Evolutionary conservation across 2,113 vertebrate genomes (phyloP), one percentile per base, ranked within the genome.

Genomic region (Mugil cephalus): DNA sequence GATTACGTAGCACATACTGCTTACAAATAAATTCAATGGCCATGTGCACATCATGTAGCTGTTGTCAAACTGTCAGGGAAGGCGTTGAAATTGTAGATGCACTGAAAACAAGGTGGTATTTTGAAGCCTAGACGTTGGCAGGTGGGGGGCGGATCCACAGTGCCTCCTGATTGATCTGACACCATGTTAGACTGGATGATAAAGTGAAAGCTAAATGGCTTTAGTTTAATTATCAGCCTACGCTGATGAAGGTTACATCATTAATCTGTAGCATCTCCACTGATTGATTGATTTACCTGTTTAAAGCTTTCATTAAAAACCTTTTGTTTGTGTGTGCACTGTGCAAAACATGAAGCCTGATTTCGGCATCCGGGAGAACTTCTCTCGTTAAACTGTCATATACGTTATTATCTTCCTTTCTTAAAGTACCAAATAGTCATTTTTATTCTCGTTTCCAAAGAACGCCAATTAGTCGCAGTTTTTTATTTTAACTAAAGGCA

Each of bases 381-480:
- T 30, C 24, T 5, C 24, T 30, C 24, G 5, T 3, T 30, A 30
- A 30, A 30, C 24, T 30, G 24, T 30, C 24, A 30, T 5, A 30
- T 30, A 30, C 24, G 13, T 39, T 39, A 47, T 38, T 19, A 17
- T 54, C 18, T 39, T 36, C 5, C 11, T 38, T 17, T 11, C 3
- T 0, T 50, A 46, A 64, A 68, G 66, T 40, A 53, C 48, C n/a
- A 58, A 68, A n/a, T 45, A 14, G 52, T 46, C 0, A 52, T 43
- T 77, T 65, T 35, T 64, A 65, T 65, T 82, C 36, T 6, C 1
- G 17, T 77, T 66, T 56, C 19, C 12, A 51, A 69, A 47, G 38
- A 76, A 73, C 61, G 38, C 43, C 10, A 42, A 72, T 73, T 73
- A 73, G 35, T 47, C 34, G 30, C 24, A 63, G 40, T 70, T 48